These are phyloP conservation scores for Chaunax sp. DNA, from an alignment of 2,797 vertebrate genomes.

Conservation along the genomic window DNA sequence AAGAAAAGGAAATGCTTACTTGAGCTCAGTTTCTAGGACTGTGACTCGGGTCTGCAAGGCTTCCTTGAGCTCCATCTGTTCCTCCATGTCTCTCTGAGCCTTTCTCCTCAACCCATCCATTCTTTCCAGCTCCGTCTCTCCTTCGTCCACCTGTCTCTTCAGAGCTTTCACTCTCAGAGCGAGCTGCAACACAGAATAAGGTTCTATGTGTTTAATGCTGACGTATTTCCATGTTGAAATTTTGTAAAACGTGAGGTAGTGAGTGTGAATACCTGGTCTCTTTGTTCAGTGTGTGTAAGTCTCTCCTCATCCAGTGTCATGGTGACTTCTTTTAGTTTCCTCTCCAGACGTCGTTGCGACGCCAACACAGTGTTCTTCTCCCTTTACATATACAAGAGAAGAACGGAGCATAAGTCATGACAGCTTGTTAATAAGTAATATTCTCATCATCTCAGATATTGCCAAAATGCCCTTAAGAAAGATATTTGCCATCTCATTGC, in stretches of 20 bases:
- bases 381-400: slow-evolving; percentile 55
- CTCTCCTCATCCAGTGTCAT: slow-evolving; percentile 93
- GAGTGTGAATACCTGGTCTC: slow-evolving; percentile 87
- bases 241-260: not conserved
- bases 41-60: slow-evolving; percentile 88
- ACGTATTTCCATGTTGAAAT: not conserved
- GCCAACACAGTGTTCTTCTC: slow-evolving; percentile 88
- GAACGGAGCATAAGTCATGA: not conserved
- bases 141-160: slow-evolving; percentile 96
- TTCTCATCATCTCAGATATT: not conserved
- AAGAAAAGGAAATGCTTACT: slow-evolving; percentile 75
- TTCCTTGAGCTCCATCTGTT: slow-evolving; percentile 92
- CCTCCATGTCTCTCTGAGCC: slow-evolving; percentile 91
- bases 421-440: not conserved
- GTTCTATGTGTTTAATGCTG: not conserved
- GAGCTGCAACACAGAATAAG: slow-evolving; percentile 79
- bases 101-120: slow-evolving; percentile 90
- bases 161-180: slow-evolving; percentile 92
- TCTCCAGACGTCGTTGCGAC: slow-evolving; percentile 90
- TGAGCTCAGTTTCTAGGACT: slow-evolving; percentile 90
- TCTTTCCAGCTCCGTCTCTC: slow-evolving; percentile 93
- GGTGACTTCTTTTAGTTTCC: slow-evolving; percentile 93
- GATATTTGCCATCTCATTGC: not conserved
- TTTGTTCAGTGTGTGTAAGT: slow-evolving; percentile 90
- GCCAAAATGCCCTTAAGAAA: not conserved